phyloP scores from a whole-genome alignment of 2,113 vertebrate genomes.

The Typhlomys cinereus region DNA sequence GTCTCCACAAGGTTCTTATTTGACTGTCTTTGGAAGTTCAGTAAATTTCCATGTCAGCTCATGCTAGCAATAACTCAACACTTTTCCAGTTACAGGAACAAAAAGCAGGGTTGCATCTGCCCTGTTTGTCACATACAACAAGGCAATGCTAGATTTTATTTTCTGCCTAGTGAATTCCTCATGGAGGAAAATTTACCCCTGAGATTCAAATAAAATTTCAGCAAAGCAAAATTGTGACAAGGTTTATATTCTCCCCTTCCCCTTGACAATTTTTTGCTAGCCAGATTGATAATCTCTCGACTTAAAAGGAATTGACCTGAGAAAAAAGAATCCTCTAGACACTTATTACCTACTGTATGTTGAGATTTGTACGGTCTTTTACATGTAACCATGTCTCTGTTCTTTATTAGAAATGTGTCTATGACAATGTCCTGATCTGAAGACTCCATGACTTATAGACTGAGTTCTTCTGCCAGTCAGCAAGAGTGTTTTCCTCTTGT shows the following conservation, averaged over 20 bases:
- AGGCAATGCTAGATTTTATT: background rate
- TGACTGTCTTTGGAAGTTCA: too few relatives aligned
- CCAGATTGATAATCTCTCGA: background rate
- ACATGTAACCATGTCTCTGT: background rate
- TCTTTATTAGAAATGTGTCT: background rate
- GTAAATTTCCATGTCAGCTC: too few relatives aligned
- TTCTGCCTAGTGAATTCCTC: too few relatives aligned
- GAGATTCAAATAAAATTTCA: background rate
- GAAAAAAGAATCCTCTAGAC: background rate
- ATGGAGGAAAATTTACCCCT: background rate
- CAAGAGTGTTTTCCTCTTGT: rapidly evolving
- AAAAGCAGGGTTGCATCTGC: too few relatives aligned
- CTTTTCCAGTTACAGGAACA: too few relatives aligned
- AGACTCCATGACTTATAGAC: background rate
- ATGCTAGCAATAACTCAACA: too few relatives aligned
- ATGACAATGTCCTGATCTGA: background rate
- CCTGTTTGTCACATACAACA: too few relatives aligned
- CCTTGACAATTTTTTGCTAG: background rate
- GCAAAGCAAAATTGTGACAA: background rate
- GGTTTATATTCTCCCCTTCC: background rate
- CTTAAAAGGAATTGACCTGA: background rate
- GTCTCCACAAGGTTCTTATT: too few relatives aligned
- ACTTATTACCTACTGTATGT: background rate
- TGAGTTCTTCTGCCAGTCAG: background rate
- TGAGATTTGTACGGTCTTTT: background rate